Percentiles rank a stretch among this genome's conserved stretches.
Conservation (phyloP, 1,140 invertebrate genomes). For the Eueides isabella region DNA sequence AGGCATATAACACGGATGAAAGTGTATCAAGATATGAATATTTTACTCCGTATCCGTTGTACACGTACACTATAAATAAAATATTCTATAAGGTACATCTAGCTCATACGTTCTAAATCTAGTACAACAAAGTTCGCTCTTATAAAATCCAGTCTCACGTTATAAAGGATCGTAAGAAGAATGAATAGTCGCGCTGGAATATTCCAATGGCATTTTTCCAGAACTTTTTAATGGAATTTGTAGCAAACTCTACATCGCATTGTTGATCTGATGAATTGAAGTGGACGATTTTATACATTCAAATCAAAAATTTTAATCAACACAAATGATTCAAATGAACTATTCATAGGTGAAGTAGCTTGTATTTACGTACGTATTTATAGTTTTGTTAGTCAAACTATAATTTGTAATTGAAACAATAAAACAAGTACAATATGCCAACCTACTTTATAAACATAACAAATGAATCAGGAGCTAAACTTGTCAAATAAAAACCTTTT, state of each 20-base stretch:
- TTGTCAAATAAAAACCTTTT: too few species aligned
- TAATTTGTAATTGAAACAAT: too few species aligned
- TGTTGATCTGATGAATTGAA: neutral
- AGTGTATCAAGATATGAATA: neutral
- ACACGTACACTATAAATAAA: neutral
- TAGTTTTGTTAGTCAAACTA: too few species aligned
- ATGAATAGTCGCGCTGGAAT: neutral
- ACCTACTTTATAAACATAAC: too few species aligned
- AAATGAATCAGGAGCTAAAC: too few species aligned
- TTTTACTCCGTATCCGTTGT: neutral
- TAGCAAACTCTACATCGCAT: neutral
- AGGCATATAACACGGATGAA: neutral
- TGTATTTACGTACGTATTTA: too few species aligned
- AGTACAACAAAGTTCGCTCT: neutral
- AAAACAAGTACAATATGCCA: too few species aligned
- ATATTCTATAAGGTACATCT: neutral
- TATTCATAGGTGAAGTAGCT: too few species aligned
- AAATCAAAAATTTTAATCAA: neutral
- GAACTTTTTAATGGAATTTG: slow-evolving; percentile 3
- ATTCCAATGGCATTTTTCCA: neutral
- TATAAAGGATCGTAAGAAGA: slow-evolving; percentile 19
- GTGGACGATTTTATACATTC: neutral
- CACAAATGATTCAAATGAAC: neutral
- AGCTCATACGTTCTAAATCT: neutral
- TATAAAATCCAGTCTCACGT: slow-evolving; percentile 11